Percentiles rank a stretch among this genome's conserved stretches.
Evolutionary conservation across 1,140 invertebrate species (phyloP).

Genomic region (Temnothorax curvispinosus): DNA sequence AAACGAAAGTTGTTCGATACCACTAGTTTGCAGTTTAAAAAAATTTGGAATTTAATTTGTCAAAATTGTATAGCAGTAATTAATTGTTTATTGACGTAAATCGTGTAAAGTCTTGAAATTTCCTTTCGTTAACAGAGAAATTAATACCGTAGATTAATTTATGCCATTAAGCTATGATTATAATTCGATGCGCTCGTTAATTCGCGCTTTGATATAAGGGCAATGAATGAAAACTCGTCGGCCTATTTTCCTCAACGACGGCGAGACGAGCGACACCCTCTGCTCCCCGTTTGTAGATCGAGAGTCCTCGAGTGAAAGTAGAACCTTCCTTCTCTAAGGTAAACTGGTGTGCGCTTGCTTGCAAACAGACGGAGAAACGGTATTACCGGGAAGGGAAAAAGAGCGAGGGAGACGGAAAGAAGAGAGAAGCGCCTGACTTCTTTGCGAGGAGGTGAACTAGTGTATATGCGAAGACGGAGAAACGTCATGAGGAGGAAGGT

Average conservation of each 20-base stretch:
- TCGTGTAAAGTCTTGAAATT: neutral
- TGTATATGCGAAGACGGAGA: conserved; percentile 29
- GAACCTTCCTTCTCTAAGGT: conserved; percentile 60
- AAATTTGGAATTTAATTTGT: neutral
- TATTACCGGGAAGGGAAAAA: conserved; percentile 49
- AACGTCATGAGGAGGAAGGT: conserved; percentile 17
- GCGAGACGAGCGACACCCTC: conserved; percentile 49
- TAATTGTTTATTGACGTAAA: neutral
- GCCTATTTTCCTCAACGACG: conserved; percentile 47
- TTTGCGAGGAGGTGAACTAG: conserved; percentile 37
- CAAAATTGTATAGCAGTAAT: neutral
- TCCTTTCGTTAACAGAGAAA: neutral
- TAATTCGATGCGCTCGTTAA: conserved; percentile 8
- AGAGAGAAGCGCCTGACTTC: conserved; percentile 37
- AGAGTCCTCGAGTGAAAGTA: conserved; percentile 60
- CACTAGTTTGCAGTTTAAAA: neutral
- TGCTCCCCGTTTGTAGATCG: conserved; percentile 42
- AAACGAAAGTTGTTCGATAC: neutral
- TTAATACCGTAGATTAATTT: neutral
- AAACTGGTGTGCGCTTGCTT: conserved; percentile 49
- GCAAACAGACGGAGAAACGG: conserved; percentile 56
- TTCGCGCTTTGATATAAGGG: conserved; percentile 23
- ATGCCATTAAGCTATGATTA: neutral
- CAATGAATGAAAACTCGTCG: conserved; percentile 60
- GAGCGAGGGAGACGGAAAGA: conserved; percentile 18